A percentile compares a stretch with the other conserved stretches of the same genome.
These are phyloP conservation scores for Daubentonia madagascariensis DNA, from an alignment of 2,113 vertebrate genomes.

Conservation along the genomic window DNA sequence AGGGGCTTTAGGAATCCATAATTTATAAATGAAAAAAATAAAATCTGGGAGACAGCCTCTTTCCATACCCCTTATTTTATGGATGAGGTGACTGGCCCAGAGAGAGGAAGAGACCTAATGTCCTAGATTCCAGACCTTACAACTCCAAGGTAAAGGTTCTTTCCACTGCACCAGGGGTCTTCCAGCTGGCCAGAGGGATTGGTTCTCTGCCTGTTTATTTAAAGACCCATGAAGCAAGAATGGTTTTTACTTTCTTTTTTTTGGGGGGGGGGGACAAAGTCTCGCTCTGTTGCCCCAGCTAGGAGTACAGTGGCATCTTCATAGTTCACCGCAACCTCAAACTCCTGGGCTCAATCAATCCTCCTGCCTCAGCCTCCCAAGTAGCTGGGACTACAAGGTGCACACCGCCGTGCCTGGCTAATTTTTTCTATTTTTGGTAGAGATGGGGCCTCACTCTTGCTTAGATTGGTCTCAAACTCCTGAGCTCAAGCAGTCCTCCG, in stretches of 20 bases:
- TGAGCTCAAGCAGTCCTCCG: too few species aligned
- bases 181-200: not conserved
- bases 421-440: too few species aligned
- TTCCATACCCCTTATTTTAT: not conserved
- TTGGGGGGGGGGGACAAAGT: too few species aligned
- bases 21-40: not conserved
- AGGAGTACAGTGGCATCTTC: too few species aligned
- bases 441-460: too few species aligned
- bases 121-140: not conserved
- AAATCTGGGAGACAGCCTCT: not conserved
- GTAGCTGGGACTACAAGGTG: too few species aligned
- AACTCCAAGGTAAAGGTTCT: not conserved
- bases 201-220: not conserved
- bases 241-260: not conserved
- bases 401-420: too few species aligned
- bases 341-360: too few species aligned
- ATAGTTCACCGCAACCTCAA: too few species aligned
- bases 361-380: too few species aligned
- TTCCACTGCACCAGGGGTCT: not conserved
- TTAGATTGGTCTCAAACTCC: too few species aligned
- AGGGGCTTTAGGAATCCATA: not conserved
- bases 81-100: not conserved
- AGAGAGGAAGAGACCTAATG: not conserved
- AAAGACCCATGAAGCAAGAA: not conserved
- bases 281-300: too few species aligned